Evolutionary conservation across 2,888 invertebrate species (phyloP).

Genomic region (Antheraea assamensis): DNA sequence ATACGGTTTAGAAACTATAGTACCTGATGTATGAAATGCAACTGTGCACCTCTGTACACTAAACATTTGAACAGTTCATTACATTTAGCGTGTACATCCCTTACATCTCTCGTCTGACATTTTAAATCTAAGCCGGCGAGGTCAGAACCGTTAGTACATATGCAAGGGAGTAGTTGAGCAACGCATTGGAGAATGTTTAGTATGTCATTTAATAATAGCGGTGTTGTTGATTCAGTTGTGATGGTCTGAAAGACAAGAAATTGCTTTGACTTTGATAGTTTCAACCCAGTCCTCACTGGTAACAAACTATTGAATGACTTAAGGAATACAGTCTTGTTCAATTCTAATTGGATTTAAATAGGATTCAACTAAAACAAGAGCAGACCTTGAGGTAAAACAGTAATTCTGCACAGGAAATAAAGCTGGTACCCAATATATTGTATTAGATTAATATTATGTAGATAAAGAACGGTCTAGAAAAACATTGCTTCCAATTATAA

Average conservation of each 20-base stretch:
- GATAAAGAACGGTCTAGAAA: no score
- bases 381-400: no score
- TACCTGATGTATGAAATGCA: constrained; percentile 90
- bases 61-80: constrained; percentile 89
- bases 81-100: constrained; percentile 92
- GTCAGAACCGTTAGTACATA: constrained; percentile 84
- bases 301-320: no score
- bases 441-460: no score
- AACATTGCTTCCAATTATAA: no score
- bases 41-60: constrained; percentile 87
- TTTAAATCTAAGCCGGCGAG: constrained; percentile 83
- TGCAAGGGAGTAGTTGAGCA: constrained; percentile 86
- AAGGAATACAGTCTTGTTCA: no score
- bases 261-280: background rate
- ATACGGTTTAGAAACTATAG: background rate
- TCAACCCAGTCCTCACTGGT: no score
- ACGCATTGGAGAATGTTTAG: constrained; percentile 89
- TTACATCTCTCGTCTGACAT: constrained; percentile 85
- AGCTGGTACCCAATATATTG: no score
- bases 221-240: constrained; percentile 81
- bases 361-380: no score
- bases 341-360: no score
- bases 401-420: no score
- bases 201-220: constrained; percentile 85
- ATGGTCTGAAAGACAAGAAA: constrained; percentile 78